Conservation (phyloP, 2,113 vertebrate species). For the Elachura formosa region DNA sequence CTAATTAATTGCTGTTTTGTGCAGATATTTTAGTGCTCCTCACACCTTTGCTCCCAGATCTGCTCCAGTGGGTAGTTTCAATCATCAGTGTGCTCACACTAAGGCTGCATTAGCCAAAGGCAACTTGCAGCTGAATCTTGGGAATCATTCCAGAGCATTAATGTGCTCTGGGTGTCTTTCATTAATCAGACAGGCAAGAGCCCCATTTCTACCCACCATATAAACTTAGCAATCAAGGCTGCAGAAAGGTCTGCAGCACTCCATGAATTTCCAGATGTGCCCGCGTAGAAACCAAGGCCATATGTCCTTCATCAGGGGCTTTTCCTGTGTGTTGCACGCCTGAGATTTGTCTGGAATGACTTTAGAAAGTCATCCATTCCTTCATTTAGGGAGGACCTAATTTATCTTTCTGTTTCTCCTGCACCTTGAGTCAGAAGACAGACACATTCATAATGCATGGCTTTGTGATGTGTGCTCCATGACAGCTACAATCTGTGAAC, state of each 20-base stretch:
- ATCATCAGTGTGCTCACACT: background rate
- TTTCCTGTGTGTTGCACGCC: background rate
- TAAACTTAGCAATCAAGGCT: background rate
- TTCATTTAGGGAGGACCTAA: background rate
- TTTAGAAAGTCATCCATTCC: background rate
- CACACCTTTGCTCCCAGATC: background rate
- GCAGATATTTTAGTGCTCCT: background rate
- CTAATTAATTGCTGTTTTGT: slow-evolving; percentile 9
- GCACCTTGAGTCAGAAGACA: background rate
- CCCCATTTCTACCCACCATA: background rate
- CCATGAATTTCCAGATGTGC: background rate
- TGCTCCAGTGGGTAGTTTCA: background rate
- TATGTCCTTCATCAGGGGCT: background rate
- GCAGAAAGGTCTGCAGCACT: background rate
- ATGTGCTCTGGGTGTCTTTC: accelerated
- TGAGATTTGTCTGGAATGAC: background rate
- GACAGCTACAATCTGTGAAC: slow-evolving; percentile 44
- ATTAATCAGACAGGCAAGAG: background rate
- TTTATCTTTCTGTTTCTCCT: background rate
- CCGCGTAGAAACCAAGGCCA: background rate
- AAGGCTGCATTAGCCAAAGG: background rate
- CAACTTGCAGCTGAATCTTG: background rate
- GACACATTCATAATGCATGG: slow-evolving; percentile 40
- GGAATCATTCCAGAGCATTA: background rate
- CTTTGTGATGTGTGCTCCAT: slow-evolving; percentile 20